Percentiles rank a stretch among this genome's conserved stretches.
Evolutionary conservation across 2,797 vertebrate species (phyloP).

Genomic region (Monodelphis domestica): DNA sequence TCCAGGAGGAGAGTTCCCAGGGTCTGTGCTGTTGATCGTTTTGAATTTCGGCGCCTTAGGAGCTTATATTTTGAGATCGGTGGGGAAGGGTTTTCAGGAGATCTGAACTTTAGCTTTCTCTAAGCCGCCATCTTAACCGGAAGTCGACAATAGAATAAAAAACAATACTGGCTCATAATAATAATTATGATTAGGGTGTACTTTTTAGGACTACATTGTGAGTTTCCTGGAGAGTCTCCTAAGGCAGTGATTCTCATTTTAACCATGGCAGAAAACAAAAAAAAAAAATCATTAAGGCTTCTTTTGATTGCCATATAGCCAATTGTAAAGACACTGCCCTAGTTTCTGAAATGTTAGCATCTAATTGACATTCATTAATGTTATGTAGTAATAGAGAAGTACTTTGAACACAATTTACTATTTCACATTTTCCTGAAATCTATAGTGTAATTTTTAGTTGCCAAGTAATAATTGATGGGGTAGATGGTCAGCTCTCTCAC

Average conservation of each 20-base stretch:
- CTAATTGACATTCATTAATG: background rate
- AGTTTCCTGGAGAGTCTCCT: background rate
- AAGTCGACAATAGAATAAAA: too few species aligned
- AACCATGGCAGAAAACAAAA: background rate
- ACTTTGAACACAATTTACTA: background rate
- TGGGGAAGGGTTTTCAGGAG: too few species aligned
- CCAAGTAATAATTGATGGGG: background rate
- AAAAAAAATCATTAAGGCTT: background rate
- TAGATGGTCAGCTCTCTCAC: background rate
- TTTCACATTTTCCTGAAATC: background rate
- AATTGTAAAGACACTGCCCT: background rate
- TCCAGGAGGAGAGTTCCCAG: too few species aligned
- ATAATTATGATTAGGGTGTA: background rate
- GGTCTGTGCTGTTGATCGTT: too few species aligned
- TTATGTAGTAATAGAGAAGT: background rate
- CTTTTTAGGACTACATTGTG: background rate
- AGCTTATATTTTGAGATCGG: too few species aligned
- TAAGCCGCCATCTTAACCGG: too few species aligned
- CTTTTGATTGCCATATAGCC: background rate
- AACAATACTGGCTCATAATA: background rate
- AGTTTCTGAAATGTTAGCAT: background rate
- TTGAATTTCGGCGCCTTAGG: too few species aligned
- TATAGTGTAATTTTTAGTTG: background rate
- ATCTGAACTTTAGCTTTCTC: too few species aligned
- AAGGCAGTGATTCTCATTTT: background rate